A percentile compares a stretch with the other conserved stretches of the same genome.
These are phyloP conservation scores for Amphipoea lucens DNA, from an alignment of 2,888 invertebrate species.

Conservation along the genomic window DNA sequence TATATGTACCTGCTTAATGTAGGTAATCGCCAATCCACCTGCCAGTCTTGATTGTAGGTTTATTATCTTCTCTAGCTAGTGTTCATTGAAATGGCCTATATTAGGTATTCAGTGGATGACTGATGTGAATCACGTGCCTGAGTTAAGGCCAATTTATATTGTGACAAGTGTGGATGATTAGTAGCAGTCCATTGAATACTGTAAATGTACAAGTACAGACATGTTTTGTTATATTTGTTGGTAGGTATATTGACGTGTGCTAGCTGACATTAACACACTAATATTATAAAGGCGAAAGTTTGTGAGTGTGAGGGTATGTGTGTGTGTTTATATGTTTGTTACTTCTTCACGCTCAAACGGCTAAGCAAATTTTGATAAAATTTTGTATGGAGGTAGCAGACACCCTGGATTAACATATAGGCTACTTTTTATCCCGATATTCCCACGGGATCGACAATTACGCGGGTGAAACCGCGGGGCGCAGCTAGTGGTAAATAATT, in stretches of 20 bases:
- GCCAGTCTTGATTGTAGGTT: background rate
- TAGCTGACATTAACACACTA: background rate
- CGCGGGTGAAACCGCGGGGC: too few relatives aligned
- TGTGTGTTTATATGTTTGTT: too few relatives aligned
- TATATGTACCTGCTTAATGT: background rate
- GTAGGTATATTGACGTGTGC: background rate
- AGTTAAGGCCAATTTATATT: constrained; percentile 28
- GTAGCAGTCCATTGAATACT: background rate
- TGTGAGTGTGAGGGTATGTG: too few relatives aligned
- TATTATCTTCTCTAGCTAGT: background rate
- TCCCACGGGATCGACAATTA: too few relatives aligned
- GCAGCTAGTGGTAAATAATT: background rate
- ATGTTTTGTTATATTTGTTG: background rate
- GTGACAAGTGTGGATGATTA: constrained; percentile 25
- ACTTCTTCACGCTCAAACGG: too few relatives aligned
- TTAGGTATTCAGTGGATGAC: constrained; percentile 19
- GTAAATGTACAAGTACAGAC: background rate
- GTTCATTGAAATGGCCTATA: background rate
- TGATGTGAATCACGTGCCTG: constrained; percentile 22
- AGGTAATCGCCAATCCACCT: background rate
- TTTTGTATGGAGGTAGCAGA: too few relatives aligned
- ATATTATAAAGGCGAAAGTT: too few relatives aligned
- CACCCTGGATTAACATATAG: too few relatives aligned
- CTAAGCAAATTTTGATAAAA: too few relatives aligned
- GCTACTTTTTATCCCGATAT: too few relatives aligned